These are phyloP conservation scores for Amia ocellicauda DNA, from an alignment of 2,113 vertebrate genomes.

Conservation along the genomic window DNA sequence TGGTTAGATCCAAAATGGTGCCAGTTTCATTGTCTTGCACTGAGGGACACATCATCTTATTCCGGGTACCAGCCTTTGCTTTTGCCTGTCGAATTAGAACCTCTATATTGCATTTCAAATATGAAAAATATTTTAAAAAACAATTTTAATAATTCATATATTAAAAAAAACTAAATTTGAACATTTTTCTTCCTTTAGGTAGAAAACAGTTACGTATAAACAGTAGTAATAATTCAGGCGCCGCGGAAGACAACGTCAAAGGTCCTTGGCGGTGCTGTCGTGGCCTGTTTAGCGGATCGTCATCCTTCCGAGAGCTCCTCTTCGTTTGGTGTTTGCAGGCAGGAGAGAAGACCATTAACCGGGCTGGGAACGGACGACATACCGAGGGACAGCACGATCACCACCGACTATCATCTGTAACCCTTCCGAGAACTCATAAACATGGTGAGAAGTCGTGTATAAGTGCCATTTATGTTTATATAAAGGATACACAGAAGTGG, in stretches of 20 bases:
- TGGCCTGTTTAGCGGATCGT: conserved; percentile 65
- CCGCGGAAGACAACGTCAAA: conserved; percentile 14
- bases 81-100: conserved; percentile 10
- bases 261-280: conserved; percentile 59
- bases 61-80: not conserved
- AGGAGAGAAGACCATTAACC: not conserved
- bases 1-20: conserved; percentile 56
- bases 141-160: fast-evolving
- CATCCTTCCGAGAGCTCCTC: conserved; percentile 45
- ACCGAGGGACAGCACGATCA: no score
- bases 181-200: not conserved
- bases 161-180: not conserved
- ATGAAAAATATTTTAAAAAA: not conserved
- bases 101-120: not conserved
- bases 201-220: no score
- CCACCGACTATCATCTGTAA: no score
- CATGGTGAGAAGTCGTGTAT: not conserved
- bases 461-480: no score
- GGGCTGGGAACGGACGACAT: no score
- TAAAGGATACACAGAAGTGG: no score
- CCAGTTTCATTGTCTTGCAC: conserved; percentile 32
- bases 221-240: conserved; percentile 41
- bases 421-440: not conserved
- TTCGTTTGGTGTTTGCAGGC: not conserved
- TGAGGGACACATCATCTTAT: conserved; percentile 50